phyloP scores from a whole-genome alignment of 2,888 invertebrate species.

The Pomacea canaliculata region DNA sequence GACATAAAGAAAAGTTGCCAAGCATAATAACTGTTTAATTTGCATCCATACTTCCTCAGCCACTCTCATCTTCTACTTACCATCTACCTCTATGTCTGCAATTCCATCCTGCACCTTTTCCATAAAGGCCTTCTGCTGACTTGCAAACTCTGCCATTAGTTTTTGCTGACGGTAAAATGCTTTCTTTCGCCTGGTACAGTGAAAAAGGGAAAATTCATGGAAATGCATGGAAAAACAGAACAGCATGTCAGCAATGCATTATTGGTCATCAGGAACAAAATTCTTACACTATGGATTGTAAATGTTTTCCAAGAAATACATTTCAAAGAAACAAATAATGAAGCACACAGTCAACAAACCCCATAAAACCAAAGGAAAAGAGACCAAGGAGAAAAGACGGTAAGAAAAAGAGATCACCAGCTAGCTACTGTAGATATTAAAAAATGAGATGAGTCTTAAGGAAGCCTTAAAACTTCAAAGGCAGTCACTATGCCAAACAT shows the following conservation, averaged over 20 bases:
- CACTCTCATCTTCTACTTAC: no score
- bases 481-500: no score
- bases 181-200: conserved; percentile 68
- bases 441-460: no score
- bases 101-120: conserved; percentile 73
- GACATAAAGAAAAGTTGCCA: no score
- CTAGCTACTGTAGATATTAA: no score
- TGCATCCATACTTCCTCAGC: no score
- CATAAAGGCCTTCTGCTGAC: conserved; percentile 91
- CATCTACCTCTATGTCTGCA: background rate
- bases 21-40: no score
- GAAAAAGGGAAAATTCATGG: background rate
- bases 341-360: background rate
- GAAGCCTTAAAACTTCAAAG: no score
- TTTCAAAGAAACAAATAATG: background rate
- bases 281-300: background rate
- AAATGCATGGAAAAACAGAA: background rate
- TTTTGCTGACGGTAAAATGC: conserved; percentile 88
- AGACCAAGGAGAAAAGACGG: no score
- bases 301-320: background rate
- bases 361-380: background rate
- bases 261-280: background rate
- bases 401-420: no score
- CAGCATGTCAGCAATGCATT: background rate
- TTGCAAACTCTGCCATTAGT: conserved; percentile 92